Evolutionary conservation across 2,888 invertebrate genomes (phyloP), one percentile per base, ranked within the genome.

Genomic region (Lamellibrachia satsuma): DNA sequence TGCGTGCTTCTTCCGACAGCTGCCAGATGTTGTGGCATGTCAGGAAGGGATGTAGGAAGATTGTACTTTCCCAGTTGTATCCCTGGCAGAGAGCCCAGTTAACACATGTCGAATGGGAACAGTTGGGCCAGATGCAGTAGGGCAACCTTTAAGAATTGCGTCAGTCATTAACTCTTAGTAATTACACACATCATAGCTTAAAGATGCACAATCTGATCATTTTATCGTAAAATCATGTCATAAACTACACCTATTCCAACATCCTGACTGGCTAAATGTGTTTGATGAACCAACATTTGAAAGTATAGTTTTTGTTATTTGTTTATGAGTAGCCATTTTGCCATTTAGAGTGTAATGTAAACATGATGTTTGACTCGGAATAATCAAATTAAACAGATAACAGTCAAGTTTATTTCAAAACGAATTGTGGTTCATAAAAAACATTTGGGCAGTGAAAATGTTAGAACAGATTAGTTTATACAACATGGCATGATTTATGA

Each of bases 1-100:
- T 96, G 94, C 94, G 95, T 95, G 75, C 57, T 52, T 91, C 57
- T 11, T 60, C 51, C 51, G 52, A 27, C 90, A 90, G 1, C 11
- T 92, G 39, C 52, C 91, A 51, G 52, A 91, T 91, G 51, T 52
- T 52, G 52, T 27, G 27, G 52, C 22, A 75, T 75, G 75, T 75
- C 75, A 91, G 91, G 22, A 8, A 7, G 39, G 91, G 91, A 22
- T 9, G 52, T 52, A 27, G 52, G 91, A 39, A 39, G 91, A 39
- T 39, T 52, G 51, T 51, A 22, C 91, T 27, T 51, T 39, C 91
- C 52, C 27, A n/a, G 22, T 91, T 39, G 51, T 91, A 51, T 91
- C 91, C n/a, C 51, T 75, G 75, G 75, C 75, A 57, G 57, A 11
- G 57, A 11, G 57, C 57, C 57, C 7, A 15, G 57, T 8, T 22